phyloP scores from a whole-genome alignment of 1,140 invertebrate genomes.

The Muscidifurax raptorellus region DNA sequence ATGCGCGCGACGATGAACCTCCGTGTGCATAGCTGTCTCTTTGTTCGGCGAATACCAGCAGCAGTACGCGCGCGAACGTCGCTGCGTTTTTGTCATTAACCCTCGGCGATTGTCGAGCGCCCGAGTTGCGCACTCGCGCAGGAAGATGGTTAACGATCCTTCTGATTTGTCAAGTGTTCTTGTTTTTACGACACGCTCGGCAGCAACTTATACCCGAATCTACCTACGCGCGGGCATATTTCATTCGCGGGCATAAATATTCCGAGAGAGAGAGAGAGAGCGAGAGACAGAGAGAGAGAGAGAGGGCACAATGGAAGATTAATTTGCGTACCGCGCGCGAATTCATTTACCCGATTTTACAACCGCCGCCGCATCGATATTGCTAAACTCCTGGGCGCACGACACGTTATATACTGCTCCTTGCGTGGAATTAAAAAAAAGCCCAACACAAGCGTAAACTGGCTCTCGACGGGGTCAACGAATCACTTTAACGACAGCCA shows the following conservation, averaged over 20 bases:
- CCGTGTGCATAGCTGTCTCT: slow-evolving; percentile 6
- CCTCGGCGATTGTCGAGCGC: too few relatives aligned
- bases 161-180: slow-evolving; percentile 41
- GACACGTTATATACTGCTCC: too few relatives aligned
- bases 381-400: neutral
- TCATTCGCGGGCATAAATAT: neutral
- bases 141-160: slow-evolving; percentile 7
- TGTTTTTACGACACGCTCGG: slow-evolving; percentile 26
- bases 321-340: neutral
- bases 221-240: too few relatives aligned
- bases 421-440: neutral
- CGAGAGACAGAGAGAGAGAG: too few relatives aligned
- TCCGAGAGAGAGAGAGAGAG: too few relatives aligned
- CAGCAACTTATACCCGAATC: too few relatives aligned
- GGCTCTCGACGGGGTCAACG: neutral
- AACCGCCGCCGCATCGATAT: too few relatives aligned
- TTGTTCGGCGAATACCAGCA: neutral
- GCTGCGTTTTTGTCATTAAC: slow-evolving; percentile 48
- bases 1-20: slow-evolving; percentile 48
- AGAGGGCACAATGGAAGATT: too few relatives aligned
- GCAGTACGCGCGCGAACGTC: neutral
- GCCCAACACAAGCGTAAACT: neutral
- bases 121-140: neutral
- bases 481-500: slow-evolving; percentile 15
- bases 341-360: too few relatives aligned